phyloP scores from a whole-genome alignment of 30 jellyfish, hydroid and myxozoan genomes.

The Aurelia aurita region DNA sequence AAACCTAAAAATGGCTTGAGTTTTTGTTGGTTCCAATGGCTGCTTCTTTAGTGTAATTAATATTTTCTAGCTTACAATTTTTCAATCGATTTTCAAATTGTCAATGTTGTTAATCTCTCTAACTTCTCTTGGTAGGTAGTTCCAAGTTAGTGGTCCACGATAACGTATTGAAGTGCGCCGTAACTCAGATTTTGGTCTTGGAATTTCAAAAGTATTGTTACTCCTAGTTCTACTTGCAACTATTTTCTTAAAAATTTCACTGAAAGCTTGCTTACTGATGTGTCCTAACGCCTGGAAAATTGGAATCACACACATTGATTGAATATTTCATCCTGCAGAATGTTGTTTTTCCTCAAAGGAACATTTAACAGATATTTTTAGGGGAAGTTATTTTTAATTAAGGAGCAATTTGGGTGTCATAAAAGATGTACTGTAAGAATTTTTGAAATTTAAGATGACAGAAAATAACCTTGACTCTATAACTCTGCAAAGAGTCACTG shows the following conservation, averaged over 20 bases:
- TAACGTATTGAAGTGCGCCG: background rate
- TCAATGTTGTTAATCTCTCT: background rate
- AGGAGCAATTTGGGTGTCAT: too few relatives aligned
- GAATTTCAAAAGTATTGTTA: background rate
- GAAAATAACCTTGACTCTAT: too few relatives aligned
- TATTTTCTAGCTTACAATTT: background rate
- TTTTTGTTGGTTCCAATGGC: background rate
- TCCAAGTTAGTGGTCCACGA: background rate
- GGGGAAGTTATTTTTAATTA: too few relatives aligned
- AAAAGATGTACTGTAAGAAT: too few relatives aligned
- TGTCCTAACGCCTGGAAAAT: too few relatives aligned
- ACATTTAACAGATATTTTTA: too few relatives aligned
- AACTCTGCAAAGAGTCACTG: too few relatives aligned
- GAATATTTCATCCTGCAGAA: background rate
- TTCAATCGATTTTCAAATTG: background rate
- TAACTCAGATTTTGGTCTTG: slow-evolving; percentile 1
- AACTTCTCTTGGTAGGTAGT: background rate
- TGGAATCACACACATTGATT: background rate
- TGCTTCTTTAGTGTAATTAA: background rate
- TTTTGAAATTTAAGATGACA: too few relatives aligned
- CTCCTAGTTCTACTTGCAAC: background rate
- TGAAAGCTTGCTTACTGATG: too few relatives aligned
- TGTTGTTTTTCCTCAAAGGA: too few relatives aligned
- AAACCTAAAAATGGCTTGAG: too few relatives aligned
- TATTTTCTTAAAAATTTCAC: background rate